Evolutionary conservation across 2,113 vertebrate genomes (phyloP).

Genomic region (Gorsachius goisagi): DNA sequence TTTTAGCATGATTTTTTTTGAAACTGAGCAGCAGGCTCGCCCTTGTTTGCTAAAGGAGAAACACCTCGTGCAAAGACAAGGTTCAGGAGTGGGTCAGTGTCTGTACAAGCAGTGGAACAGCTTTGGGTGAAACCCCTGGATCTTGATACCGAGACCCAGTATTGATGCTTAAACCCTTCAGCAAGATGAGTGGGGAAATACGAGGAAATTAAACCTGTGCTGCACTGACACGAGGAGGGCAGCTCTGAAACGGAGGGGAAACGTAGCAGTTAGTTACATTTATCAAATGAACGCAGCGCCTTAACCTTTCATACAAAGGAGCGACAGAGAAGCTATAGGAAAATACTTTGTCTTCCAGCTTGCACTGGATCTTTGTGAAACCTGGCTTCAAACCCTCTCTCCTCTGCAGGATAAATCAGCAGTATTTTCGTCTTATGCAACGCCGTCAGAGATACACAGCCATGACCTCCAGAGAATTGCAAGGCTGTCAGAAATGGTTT

Average conservation of each 20-base stretch:
- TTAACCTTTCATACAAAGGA: neutral
- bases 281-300: neutral
- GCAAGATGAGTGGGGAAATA: neutral
- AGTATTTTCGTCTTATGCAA: conserved; percentile 8
- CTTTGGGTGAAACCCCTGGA: neutral
- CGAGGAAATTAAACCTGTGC: neutral
- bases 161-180: neutral
- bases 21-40: neutral
- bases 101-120: neutral
- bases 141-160: neutral
- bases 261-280: rapidly evolving
- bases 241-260: neutral
- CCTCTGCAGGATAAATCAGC: neutral
- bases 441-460: neutral
- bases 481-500: conserved; percentile 27
- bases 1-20: neutral
- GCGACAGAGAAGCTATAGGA: neutral
- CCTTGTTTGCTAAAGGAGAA: neutral
- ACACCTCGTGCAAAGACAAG: neutral
- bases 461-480: conserved; percentile 21
- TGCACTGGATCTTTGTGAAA: neutral
- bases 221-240: neutral
- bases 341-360: neutral
- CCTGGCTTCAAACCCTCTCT: neutral
- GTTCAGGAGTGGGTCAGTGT: neutral